phyloP scores from a whole-genome alignment of 2,888 invertebrate species.

The Cordilura impudica region DNA sequence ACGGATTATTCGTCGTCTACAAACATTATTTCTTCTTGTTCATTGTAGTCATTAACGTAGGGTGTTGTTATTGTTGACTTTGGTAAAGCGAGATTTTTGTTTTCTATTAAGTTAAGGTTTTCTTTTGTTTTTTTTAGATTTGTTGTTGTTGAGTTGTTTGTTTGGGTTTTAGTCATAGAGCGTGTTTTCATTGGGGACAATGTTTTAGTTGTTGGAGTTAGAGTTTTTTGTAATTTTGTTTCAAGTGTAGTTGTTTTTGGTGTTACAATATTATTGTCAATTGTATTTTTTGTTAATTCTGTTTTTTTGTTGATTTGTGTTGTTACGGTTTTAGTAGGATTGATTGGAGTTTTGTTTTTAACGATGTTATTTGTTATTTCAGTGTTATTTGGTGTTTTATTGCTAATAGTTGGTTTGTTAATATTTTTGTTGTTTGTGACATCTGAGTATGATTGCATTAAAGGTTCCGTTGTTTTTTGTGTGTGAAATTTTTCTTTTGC shows the following conservation, averaged over 20 bases:
- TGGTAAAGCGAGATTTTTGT: not conserved
- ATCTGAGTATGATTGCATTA: not conserved
- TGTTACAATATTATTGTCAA: not conserved
- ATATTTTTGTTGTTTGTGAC: not conserved
- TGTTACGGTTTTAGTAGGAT: not conserved
- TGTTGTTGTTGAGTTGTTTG: not conserved
- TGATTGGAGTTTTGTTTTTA: too few species aligned
- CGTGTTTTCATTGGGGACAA: not conserved
- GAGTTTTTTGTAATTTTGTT: not conserved
- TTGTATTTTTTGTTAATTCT: not conserved
- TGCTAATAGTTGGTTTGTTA: not conserved
- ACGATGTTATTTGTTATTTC: not conserved
- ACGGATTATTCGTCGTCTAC: not conserved
- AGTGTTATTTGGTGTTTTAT: not conserved
- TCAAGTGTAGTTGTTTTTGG: not conserved
- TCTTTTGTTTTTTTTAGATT: not conserved
- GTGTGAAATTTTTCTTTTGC: not conserved
- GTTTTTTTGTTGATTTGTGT: not conserved
- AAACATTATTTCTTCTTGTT: conserved; percentile 8
- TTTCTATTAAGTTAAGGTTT: not conserved
- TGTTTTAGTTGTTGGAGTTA: not conserved
- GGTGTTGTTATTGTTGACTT: not conserved
- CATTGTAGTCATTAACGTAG: not conserved
- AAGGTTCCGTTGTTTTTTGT: too few species aligned
- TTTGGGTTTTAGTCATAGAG: not conserved